phyloP scores from a whole-genome alignment of 2,797 vertebrate genomes.

The Lithobates pipiens region DNA sequence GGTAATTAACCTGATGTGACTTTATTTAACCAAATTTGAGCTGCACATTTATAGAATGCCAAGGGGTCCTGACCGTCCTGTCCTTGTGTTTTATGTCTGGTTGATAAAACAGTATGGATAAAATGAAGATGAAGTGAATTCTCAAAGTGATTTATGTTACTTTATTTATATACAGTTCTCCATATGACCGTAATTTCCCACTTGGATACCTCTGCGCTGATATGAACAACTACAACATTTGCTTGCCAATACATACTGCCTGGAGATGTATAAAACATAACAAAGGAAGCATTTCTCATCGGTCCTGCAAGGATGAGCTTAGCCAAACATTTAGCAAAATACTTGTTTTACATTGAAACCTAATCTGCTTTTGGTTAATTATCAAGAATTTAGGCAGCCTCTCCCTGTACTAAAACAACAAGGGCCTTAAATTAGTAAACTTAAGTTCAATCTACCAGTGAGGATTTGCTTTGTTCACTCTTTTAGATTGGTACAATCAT shows the following conservation, averaged over 20 bases:
- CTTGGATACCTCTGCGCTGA: not conserved
- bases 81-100: not conserved
- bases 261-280: conserved; percentile 5
- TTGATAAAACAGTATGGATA: not conserved
- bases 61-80: too few species aligned
- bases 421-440: too few species aligned
- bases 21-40: not conserved
- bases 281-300: conserved; percentile 1
- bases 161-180: not conserved
- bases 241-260: not conserved
- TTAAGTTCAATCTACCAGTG: too few species aligned
- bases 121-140: not conserved
- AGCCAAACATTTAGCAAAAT: not conserved
- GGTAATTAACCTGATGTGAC: conserved; percentile 2
- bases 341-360: conserved; percentile 24
- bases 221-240: not conserved
- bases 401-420: conserved; percentile 4
- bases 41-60: not conserved
- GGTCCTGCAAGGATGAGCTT: conserved; percentile 5
- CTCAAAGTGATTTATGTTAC: conserved; percentile 3
- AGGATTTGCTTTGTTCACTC: too few species aligned
- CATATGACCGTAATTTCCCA: conserved; percentile 11
- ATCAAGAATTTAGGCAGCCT: conserved; percentile 26
- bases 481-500: too few species aligned
- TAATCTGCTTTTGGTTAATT: conserved; percentile 30